Evolutionary conservation across 2,113 vertebrate species (phyloP).

Genomic region (Grammomys surdaster): DNA sequence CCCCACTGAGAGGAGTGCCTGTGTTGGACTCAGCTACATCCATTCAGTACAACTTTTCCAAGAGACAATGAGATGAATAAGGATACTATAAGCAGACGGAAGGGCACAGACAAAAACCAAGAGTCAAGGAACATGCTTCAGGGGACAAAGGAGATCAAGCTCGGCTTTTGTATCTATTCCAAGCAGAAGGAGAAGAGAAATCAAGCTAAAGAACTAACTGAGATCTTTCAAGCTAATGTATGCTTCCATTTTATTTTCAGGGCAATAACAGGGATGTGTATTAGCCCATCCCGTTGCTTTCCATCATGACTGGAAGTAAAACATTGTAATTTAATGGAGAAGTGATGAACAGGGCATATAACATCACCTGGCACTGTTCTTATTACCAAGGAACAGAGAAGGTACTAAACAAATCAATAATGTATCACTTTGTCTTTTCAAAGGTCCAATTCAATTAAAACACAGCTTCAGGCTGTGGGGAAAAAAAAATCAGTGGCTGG

Average conservation of each 20-base stretch:
- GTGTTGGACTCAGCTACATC: background rate
- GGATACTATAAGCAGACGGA: background rate
- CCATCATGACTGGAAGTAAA: background rate
- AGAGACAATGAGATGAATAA: background rate
- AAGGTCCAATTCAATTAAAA: slow-evolving; percentile 2
- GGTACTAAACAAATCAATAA: slow-evolving; percentile 1
- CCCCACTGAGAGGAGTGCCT: background rate
- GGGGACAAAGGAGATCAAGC: background rate
- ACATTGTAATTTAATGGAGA: background rate
- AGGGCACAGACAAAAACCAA: background rate
- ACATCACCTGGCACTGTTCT: background rate
- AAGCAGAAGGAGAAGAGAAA: background rate
- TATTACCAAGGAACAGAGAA: background rate
- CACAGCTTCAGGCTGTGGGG: background rate
- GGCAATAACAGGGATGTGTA: background rate
- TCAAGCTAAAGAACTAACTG: background rate
- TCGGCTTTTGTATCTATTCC: background rate
- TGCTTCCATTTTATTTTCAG: background rate
- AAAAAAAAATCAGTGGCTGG: background rate
- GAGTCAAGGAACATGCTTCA: background rate
- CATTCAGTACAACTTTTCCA: background rate
- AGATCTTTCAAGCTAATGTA: background rate
- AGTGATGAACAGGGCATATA: background rate
- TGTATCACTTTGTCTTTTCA: background rate
- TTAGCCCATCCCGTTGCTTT: background rate